These are phyloP conservation scores for human DNA, from an alignment of 2,113 vertebrate species.

Conservation along the genomic window DNA sequence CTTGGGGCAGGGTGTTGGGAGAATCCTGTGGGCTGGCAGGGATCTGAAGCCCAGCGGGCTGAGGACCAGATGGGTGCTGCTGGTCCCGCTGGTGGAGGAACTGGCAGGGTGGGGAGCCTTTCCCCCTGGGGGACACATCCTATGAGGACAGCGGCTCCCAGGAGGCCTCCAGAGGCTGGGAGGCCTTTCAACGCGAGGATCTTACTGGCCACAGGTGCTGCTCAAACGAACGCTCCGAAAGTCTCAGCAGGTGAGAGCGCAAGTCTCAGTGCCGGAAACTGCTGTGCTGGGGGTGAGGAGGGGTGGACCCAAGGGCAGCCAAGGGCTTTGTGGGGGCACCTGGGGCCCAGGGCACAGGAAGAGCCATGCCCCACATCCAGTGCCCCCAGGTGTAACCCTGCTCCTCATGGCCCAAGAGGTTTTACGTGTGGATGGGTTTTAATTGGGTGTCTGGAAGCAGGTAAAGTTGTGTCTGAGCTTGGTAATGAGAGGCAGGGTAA, in stretches of 20 bases:
- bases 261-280: no score
- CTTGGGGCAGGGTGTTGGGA: not conserved
- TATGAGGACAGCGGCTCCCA: not conserved
- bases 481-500: accelerated
- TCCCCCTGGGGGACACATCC: not conserved
- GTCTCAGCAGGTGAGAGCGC: no score
- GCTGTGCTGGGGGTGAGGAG: no score
- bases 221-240: accelerated
- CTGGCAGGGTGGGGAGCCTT: not conserved
- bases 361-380: not conserved
- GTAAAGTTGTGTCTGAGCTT: not conserved
- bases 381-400: accelerated
- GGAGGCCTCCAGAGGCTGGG: not conserved
- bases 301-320: no score
- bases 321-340: no score
- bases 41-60: accelerated
- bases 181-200: not conserved
- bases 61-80: not conserved
- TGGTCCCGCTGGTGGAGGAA: not conserved
- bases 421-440: not conserved
- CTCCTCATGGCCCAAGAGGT: no score
- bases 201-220: not conserved
- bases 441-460: not conserved
- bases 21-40: no score
- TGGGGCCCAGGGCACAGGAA: no score